phyloP scores from a whole-genome alignment of 2,888 invertebrate species.

The Papilio demoleus region DNA sequence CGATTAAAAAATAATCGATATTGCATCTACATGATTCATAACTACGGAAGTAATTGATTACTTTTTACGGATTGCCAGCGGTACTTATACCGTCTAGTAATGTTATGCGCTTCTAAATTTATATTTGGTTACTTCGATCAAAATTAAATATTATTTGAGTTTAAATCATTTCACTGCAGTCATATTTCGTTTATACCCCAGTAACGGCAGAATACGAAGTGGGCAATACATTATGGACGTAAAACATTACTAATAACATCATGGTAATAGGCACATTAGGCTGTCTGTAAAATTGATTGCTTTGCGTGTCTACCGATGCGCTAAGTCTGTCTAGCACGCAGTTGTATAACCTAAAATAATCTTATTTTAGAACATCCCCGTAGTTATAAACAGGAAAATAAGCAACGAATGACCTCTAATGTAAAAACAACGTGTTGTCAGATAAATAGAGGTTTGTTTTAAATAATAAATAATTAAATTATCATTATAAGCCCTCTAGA shows the following conservation, averaged over 20 bases:
- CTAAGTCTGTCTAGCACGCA: conserved; percentile 4
- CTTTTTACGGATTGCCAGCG: background rate
- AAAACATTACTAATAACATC: conserved; percentile 6
- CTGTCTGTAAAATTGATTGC: conserved; percentile 11
- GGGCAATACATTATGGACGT: background rate
- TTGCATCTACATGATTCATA: background rate
- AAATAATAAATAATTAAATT: no score
- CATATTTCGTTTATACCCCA: background rate
- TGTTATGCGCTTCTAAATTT: background rate
- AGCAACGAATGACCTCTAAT: background rate
- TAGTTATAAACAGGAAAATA: background rate
- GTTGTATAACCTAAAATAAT: background rate
- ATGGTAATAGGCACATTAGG: conserved; percentile 17
- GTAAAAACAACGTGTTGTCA: no score
- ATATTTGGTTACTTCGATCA: background rate
- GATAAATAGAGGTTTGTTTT: no score
- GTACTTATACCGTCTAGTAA: background rate
- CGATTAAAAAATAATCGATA: background rate
- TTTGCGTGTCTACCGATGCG: conserved; percentile 9
- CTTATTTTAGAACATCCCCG: background rate
- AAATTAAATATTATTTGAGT: background rate
- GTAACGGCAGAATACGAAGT: background rate
- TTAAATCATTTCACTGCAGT: background rate
- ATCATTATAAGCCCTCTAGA: background rate
- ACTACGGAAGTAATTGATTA: background rate